phyloP scores from a whole-genome alignment of 2,113 vertebrate genomes.

The Acrocephalus arundinaceus region DNA sequence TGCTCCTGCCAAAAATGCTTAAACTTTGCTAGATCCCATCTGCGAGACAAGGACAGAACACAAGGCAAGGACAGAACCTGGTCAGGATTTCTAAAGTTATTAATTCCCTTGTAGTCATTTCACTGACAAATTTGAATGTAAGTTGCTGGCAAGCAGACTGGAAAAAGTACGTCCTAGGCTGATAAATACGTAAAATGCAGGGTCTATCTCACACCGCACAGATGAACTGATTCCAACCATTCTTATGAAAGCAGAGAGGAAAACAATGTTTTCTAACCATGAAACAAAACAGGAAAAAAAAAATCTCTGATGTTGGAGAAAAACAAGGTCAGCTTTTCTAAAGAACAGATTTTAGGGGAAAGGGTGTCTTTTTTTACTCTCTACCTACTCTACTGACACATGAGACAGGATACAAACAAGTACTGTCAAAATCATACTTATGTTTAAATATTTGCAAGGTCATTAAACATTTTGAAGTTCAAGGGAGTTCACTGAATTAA shows the following conservation, averaged over 20 bases:
- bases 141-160: not conserved
- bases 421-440: not conserved
- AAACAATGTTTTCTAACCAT: not conserved
- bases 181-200: not conserved
- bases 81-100: not conserved
- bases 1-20: not conserved
- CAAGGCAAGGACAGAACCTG: not conserved
- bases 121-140: not conserved
- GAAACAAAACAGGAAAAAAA: not conserved
- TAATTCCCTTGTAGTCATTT: not conserved
- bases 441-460: not conserved
- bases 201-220: not conserved
- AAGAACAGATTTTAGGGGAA: not conserved
- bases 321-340: not conserved
- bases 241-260: not conserved
- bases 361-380: not conserved
- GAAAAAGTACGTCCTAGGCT: not conserved
- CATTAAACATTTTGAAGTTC: not conserved
- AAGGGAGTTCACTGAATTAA: not conserved
- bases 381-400: not conserved
- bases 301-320: not conserved
- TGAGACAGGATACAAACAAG: not conserved
- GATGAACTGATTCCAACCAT: constrained; percentile 11
- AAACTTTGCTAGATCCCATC: not conserved
- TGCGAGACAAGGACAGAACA: not conserved